Evolutionary conservation across 2,888 invertebrate species (phyloP), one percentile per base, ranked within the genome.

Genomic region (Meiosimyza decipiens): DNA sequence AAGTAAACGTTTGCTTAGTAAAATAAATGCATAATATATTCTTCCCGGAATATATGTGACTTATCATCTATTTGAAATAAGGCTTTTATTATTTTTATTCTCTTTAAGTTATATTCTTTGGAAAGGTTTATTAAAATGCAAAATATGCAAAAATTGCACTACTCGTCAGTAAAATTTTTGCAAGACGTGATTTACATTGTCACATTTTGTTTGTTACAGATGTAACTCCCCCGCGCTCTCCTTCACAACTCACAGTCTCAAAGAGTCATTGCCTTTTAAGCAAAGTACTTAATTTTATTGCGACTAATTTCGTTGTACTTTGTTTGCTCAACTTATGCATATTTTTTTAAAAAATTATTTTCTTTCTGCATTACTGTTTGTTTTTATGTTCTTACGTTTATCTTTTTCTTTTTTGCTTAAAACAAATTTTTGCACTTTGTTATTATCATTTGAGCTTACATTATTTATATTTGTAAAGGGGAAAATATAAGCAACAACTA

Each of bases 401-500:
- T 55, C 15, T 62, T 22, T 50, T 50, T n/a, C 47, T 63, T 47
- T 22, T 64, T 13, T 50, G 49, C 50, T 50, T 22, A 22, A 49
- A 22, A 49, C 50, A 22, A 15, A 50, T 22, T 64, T 18, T 50
- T n/a, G n/a, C 22, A 6, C 15, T 64, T 47, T 64, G 22, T 50
- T 47, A 11, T 63, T 63, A 18, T 40, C 13, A 28, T 6, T 66
- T 55, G 40, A 28, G 40, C 6, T 67, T 40, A 54, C 6, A 67
- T 33, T 47, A 49, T 55, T 57, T 67, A 54, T 68, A 62, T 9
- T 13, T 66, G 67, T 62, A 51, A 51, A 40, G 3, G 13, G 16
- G 33, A 62, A 52, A 22, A 60, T 15, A 50, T 69, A 50, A 15
- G 2, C 57, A 60, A 22, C 28, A 60, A 54, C 54, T 54, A 55